Conservation (phyloP, 2,797 vertebrate species). For the Lycodopsis pacificus region DNA sequence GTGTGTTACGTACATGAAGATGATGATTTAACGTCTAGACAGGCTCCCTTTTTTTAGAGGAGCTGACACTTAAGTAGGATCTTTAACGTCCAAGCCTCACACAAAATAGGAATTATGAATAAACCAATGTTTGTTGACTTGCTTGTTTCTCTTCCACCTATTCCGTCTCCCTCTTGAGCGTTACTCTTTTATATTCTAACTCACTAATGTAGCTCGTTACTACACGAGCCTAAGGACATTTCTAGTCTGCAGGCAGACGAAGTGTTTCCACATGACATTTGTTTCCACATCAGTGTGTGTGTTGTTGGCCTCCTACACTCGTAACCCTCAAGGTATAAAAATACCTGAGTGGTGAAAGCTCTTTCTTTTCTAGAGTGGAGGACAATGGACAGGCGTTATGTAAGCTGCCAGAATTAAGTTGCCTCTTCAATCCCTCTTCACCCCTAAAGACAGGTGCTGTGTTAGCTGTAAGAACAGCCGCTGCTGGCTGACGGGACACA, state of each 20-base stretch:
- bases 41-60: neutral
- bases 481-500: conserved; percentile 26
- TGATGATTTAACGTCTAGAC: too few relatives aligned
- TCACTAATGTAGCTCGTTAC: neutral
- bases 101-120: neutral
- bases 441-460: conserved; percentile 71
- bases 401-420: conserved; percentile 33
- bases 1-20: neutral
- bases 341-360: conserved; percentile 38
- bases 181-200: neutral
- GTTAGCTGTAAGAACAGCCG: conserved; percentile 24
- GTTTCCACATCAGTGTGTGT: conserved; percentile 16
- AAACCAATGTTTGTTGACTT: neutral
- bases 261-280: conserved; percentile 2
- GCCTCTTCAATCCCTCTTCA: conserved; percentile 55
- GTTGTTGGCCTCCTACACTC: neutral
- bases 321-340: conserved; percentile 32
- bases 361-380: conserved; percentile 44
- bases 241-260: neutral
- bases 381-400: conserved; percentile 46
- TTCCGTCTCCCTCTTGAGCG: neutral
- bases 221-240: neutral
- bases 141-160: neutral
- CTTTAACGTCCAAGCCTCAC: neutral
- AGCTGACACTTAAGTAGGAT: neutral